Conservation (phyloP, 2,797 vertebrate species). For the Poliocrania exsul region DNA sequence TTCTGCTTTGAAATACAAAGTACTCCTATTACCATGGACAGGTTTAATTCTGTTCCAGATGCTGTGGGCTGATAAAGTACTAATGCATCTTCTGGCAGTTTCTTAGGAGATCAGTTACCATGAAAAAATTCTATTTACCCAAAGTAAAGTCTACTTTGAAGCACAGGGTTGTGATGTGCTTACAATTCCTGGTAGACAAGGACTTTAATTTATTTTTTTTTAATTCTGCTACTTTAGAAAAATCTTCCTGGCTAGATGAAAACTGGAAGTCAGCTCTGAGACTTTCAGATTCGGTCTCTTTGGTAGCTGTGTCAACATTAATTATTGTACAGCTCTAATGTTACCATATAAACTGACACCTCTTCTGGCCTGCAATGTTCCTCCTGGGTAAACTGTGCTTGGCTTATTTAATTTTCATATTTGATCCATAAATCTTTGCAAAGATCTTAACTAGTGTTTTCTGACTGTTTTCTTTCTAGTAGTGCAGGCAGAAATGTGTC, state of each 20-base stretch:
- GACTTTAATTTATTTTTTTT: neutral
- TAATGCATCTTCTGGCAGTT: slow-evolving; percentile 30
- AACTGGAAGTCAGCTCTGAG: neutral
- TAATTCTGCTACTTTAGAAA: neutral
- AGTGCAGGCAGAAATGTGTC: neutral
- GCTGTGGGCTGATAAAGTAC: neutral
- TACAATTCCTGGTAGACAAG: neutral
- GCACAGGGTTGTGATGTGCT: neutral
- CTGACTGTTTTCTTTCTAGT: neutral
- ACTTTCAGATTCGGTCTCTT: neutral
- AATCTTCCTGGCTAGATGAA: neutral
- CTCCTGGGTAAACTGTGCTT: neutral
- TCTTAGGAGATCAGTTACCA: neutral
- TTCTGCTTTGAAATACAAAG: slow-evolving; percentile 1
- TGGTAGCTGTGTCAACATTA: slow-evolving; percentile 1
- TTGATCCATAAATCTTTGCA: neutral
- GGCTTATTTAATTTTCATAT: neutral
- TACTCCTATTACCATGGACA: neutral
- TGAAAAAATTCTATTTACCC: neutral
- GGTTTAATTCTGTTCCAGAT: slow-evolving; percentile 32
- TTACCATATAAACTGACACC: neutral
- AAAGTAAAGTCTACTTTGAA: neutral
- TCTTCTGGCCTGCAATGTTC: neutral
- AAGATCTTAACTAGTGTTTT: neutral
- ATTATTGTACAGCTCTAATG: neutral